Percentiles rank a stretch among this genome's conserved stretches.
phyloP scores from a whole-genome alignment of 2,113 vertebrate genomes.

The Cyphomyrus plagiostoma region DNA sequence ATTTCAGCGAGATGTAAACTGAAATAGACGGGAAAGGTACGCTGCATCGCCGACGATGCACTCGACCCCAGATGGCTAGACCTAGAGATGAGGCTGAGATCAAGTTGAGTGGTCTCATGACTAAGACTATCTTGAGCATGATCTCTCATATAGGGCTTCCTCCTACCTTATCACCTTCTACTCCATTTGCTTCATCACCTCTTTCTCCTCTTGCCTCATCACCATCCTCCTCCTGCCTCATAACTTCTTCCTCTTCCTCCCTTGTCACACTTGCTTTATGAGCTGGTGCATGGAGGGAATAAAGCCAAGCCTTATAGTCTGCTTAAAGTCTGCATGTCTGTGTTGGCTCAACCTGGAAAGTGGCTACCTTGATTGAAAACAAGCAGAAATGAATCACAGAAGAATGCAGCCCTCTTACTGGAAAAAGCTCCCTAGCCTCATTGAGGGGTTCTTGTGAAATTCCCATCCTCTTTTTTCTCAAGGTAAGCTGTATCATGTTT shows the following conservation, averaged over 20 bases:
- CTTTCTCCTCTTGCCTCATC: too few relatives aligned
- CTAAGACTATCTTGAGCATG: too few relatives aligned
- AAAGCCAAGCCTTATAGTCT: neutral
- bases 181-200: neutral
- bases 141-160: neutral
- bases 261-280: neutral
- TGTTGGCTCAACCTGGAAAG: conserved; percentile 47
- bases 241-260: neutral
- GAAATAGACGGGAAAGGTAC: too few relatives aligned
- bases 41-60: too few relatives aligned
- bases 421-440: neutral
- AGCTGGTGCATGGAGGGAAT: neutral
- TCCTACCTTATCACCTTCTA: neutral
- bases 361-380: conserved; percentile 45
- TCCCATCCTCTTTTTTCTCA: neutral
- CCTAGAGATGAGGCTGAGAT: too few relatives aligned
- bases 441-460: neutral
- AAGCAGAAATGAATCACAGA: conserved; percentile 37
- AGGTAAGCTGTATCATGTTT: neutral
- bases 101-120: too few relatives aligned
- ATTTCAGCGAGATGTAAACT: too few relatives aligned
- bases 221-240: too few relatives aligned
- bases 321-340: conserved; percentile 33
- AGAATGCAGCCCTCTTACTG: conserved; percentile 3
- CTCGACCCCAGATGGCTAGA: too few relatives aligned